Conservation (phyloP, 2,113 vertebrate genomes). For the Corapipo altera region DNA sequence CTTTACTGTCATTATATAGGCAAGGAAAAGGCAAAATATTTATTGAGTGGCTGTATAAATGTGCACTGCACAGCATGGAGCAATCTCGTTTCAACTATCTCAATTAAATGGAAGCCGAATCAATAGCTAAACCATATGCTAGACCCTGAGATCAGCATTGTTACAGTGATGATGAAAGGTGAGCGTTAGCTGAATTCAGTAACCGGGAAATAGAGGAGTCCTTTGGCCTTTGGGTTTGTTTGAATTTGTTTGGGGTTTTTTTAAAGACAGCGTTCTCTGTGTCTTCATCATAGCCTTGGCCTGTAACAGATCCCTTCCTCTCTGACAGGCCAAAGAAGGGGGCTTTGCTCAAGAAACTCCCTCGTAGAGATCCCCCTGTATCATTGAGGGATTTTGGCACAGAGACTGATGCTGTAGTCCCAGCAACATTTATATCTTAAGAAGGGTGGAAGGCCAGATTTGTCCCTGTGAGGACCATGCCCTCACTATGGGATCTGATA, state of each 20-base stretch:
- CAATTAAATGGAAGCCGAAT: neutral
- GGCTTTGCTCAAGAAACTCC: neutral
- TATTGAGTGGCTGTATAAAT: neutral
- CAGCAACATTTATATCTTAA: neutral
- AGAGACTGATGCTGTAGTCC: neutral
- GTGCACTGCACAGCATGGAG: neutral
- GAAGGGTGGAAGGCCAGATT: neutral
- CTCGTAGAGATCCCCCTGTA: neutral
- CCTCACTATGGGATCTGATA: neutral
- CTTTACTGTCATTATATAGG: neutral
- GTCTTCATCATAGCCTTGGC: neutral
- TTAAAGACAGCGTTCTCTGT: neutral
- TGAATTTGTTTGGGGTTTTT: fast-evolving
- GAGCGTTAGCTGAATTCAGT: neutral
- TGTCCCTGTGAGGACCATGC: neutral
- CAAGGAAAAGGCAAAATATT: neutral
- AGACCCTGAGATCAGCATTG: neutral
- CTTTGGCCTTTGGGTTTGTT: neutral
- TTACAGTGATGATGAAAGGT: neutral
- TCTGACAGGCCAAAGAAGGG: neutral
- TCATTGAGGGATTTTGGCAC: neutral
- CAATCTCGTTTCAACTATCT: neutral
- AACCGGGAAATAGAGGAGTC: neutral
- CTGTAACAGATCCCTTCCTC: neutral
- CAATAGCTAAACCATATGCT: neutral